phyloP scores from a whole-genome alignment of 2,113 vertebrate species.

The Athene noctua region DNA sequence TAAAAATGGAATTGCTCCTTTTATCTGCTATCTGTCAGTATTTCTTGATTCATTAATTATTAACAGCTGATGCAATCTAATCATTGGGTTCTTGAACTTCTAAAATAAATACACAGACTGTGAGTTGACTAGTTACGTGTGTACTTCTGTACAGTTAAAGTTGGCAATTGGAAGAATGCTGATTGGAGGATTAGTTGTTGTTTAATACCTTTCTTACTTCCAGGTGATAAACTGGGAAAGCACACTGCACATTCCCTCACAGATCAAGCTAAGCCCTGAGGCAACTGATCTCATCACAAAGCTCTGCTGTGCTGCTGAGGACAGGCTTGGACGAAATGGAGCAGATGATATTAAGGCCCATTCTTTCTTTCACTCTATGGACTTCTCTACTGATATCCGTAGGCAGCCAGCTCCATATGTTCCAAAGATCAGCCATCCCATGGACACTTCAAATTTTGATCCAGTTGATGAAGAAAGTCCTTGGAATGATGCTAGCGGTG shows the following conservation, averaged over 20 bases:
- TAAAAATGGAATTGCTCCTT: background rate
- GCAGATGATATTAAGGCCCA: constrained; percentile 95
- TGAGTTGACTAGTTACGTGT: rapidly evolving
- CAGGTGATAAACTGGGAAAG: constrained; percentile 99
- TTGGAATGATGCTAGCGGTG: constrained; percentile 84
- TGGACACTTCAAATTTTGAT: constrained; percentile 99
- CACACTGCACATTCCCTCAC: constrained; percentile 92
- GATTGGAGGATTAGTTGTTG: background rate
- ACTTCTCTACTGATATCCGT: constrained; percentile 92
- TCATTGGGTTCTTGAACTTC: background rate
- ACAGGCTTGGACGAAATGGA: constrained; percentile 88
- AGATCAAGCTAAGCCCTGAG: constrained; percentile 91
- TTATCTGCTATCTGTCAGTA: background rate
- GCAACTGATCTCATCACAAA: constrained; percentile 91
- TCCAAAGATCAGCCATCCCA: constrained; percentile 95
- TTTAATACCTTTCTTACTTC: constrained; percentile 1
- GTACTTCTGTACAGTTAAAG: background rate
- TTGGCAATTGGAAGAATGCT: background rate
- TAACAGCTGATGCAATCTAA: background rate
- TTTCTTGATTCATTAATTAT: background rate
- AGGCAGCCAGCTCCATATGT: constrained; percentile 93
- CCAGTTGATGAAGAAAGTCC: constrained; percentile 93
- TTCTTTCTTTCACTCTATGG: constrained; percentile 87
- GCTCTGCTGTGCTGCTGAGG: constrained; percentile 92
- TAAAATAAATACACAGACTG: background rate